Evolutionary conservation across 2,797 vertebrate genomes (phyloP).

Genomic region (Enteromius afrohamiltoni): DNA sequence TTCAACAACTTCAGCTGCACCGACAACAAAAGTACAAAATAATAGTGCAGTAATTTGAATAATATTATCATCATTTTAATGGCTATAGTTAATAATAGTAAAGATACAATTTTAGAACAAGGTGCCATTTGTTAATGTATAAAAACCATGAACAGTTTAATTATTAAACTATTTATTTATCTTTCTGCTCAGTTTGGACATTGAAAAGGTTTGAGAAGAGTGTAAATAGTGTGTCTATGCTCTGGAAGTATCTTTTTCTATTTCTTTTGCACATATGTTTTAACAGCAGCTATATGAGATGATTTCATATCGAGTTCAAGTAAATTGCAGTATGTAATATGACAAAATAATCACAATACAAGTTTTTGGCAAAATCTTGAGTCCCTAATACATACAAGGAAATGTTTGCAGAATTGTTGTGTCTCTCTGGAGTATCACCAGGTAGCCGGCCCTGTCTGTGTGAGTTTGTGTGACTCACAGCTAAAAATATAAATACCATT

Average conservation of each 20-base stretch:
- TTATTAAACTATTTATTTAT: no score
- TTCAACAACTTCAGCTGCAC: neutral
- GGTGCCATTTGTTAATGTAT: no score
- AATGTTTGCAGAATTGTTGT: neutral
- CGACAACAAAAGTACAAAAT: neutral
- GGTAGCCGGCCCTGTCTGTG: neutral
- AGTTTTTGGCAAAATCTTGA: neutral
- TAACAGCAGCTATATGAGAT: neutral
- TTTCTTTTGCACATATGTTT: neutral
- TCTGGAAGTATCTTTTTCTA: neutral
- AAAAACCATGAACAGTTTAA: no score
- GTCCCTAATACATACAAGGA: neutral
- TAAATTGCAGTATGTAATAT: neutral
- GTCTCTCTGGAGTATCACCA: neutral
- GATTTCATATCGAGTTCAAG: neutral
- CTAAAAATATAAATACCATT: conserved; percentile 28
- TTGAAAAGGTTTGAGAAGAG: neutral
- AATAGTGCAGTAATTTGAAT: no score
- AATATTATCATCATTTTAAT: neutral
- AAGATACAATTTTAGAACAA: no score
- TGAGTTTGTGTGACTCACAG: conserved; percentile 2
- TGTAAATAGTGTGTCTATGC: neutral
- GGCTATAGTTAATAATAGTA: neutral
- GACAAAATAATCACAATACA: neutral
- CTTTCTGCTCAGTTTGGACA: neutral